Percentiles rank a stretch among this genome's conserved stretches.
These are phyloP conservation scores for Gambelia wislizenii DNA, from an alignment of 2,797 vertebrate genomes.

Conservation along the genomic window DNA sequence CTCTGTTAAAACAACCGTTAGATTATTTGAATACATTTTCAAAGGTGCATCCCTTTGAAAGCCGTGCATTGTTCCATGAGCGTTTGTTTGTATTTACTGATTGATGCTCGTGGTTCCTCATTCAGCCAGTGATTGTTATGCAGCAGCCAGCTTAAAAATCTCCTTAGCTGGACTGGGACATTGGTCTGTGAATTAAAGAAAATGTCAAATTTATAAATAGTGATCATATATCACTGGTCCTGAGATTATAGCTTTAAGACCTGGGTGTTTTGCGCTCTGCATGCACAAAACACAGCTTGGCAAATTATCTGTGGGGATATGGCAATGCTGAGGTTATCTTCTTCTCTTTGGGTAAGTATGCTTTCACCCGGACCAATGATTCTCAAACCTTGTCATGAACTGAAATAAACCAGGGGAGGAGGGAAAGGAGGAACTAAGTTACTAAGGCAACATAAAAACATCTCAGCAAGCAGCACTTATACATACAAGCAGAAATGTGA, in stretches of 20 bases:
- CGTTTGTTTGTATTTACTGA: neutral
- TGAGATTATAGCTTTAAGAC: neutral
- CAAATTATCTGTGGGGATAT: neutral
- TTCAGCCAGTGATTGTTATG: neutral
- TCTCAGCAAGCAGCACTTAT: constrained; percentile 8
- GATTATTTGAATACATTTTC: neutral
- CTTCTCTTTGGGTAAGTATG: neutral
- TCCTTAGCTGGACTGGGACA: neutral
- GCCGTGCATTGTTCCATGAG: neutral
- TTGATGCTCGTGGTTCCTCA: neutral
- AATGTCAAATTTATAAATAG: neutral
- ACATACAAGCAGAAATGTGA: neutral
- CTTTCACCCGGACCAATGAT: neutral
- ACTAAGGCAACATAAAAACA: constrained; percentile 29
- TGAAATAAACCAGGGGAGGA: neutral
- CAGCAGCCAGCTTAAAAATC: neutral
- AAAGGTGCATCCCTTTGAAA: neutral
- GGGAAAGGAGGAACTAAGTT: neutral
- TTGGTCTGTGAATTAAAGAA: neutral
- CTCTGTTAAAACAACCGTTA: no score
- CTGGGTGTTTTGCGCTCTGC: neutral
- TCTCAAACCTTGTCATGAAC: constrained; percentile 16
- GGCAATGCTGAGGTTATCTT: neutral
- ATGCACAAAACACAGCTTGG: neutral
- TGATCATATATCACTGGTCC: no score